phyloP scores from a whole-genome alignment of 1,140 invertebrate genomes.

The Zaprionus camerounensis region DNA sequence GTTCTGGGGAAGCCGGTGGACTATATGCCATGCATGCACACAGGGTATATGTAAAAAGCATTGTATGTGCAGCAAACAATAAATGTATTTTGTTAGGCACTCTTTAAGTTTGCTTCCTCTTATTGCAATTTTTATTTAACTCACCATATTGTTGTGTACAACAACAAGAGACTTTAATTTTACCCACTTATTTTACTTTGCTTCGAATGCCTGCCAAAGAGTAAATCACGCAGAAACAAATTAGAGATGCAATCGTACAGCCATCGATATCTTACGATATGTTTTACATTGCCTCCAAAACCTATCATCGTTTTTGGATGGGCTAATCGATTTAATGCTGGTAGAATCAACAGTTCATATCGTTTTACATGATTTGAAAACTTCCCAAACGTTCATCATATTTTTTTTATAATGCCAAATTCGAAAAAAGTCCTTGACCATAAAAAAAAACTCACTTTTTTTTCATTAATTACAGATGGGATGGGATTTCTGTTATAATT shows the following conservation, averaged over 20 bases:
- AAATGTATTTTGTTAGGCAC: not conserved
- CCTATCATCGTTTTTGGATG: not conserved
- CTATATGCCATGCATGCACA: slow-evolving; percentile 10
- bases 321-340: not conserved
- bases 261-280: slow-evolving; percentile 2
- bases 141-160: slow-evolving; percentile 21
- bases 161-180: not conserved
- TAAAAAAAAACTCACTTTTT: no score
- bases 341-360: not conserved
- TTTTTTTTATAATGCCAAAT: no score
- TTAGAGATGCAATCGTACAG: slow-evolving; percentile 7
- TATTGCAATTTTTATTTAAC: not conserved
- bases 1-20: slow-evolving; percentile 13
- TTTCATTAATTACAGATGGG: no score
- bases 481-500: no score
- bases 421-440: no score
- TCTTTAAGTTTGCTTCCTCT: not conserved
- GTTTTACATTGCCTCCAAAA: not conserved
- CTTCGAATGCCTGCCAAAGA: slow-evolving; percentile 1
- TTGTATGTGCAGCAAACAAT: not conserved
- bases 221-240: slow-evolving; percentile 8
- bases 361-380: not conserved
- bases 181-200: not conserved
- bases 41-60: not conserved
- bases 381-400: no score